Conservation (phyloP, 2,797 vertebrate genomes). For the Coilia nasus region DNA sequence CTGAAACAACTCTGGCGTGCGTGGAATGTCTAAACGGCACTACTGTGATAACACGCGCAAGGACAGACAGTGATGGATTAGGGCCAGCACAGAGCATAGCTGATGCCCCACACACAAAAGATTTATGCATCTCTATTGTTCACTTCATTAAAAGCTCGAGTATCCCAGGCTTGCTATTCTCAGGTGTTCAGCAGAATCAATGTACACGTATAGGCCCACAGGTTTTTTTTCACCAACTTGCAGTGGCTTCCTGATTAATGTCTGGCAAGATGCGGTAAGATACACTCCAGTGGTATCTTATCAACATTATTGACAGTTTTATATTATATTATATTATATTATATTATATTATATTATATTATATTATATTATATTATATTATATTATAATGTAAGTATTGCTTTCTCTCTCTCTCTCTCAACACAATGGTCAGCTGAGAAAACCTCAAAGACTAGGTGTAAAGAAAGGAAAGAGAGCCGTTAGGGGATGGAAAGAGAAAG, state of each 20-base stretch:
- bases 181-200: neutral
- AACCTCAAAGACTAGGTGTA: conserved; percentile 18
- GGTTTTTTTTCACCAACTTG: neutral
- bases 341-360: neutral
- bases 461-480: neutral
- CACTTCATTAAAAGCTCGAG: neutral
- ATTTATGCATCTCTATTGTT: neutral
- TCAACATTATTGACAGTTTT: no score
- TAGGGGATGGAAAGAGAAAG: neutral
- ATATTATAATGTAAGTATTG: neutral
- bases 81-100: neutral
- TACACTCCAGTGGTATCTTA: no score
- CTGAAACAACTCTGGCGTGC: conserved; percentile 41
- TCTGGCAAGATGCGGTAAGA: no score
- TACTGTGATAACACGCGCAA: conserved; percentile 39
- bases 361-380: neutral
- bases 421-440: conserved; percentile 40
- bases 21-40: conserved; percentile 39
- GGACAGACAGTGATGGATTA: conserved; percentile 20
- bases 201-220: neutral
- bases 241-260: no score
- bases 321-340: no score
- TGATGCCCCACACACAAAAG: neutral
- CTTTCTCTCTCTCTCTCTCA: no score
- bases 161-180: neutral